Conservation (phyloP, 2,113 vertebrate species). For the Mastomys natalensis region DNA sequence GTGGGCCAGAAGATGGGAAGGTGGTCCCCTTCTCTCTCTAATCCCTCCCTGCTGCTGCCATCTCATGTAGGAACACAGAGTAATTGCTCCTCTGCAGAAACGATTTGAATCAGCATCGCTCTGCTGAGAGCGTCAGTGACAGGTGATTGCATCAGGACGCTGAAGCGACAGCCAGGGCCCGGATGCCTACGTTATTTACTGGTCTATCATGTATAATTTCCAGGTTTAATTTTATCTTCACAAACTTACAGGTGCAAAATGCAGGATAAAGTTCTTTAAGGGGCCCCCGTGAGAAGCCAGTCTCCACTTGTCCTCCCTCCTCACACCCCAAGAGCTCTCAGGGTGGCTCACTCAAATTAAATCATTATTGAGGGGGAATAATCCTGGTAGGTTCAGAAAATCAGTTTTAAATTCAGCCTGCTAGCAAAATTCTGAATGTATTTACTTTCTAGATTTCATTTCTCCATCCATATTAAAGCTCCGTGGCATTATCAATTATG, state of each 20-base stretch:
- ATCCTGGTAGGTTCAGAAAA: constrained; percentile 88
- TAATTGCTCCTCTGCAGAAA: constrained; percentile 67
- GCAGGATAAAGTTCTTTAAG: constrained; percentile 82
- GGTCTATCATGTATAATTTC: constrained; percentile 70
- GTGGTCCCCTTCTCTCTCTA: neutral
- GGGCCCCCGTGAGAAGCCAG: constrained; percentile 74
- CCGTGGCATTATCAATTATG: constrained; percentile 90
- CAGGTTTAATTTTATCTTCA: constrained; percentile 81
- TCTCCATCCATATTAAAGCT: constrained; percentile 88
- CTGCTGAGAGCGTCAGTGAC: constrained; percentile 66
- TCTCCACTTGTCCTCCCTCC: constrained; percentile 54
- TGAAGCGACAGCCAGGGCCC: constrained; percentile 49
- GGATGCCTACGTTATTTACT: constrained; percentile 69
- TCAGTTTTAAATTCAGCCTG: constrained; percentile 89
- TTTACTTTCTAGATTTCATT: constrained; percentile 89
- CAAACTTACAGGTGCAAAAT: constrained; percentile 81
- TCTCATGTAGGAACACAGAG: constrained; percentile 46
- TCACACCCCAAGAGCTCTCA: constrained; percentile 75
- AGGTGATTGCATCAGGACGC: constrained; percentile 73
- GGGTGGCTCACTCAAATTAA: constrained; percentile 85
- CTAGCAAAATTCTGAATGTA: constrained; percentile 89
- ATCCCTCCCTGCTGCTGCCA: constrained; percentile 31
- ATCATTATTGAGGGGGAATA: constrained; percentile 86
- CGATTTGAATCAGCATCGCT: constrained; percentile 60
- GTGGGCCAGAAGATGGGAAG: constrained; percentile 48